Percentiles rank a stretch among this genome's conserved stretches.
phyloP scores from a whole-genome alignment of 1,140 invertebrate genomes.

The Steinernema feltiae region DNA sequence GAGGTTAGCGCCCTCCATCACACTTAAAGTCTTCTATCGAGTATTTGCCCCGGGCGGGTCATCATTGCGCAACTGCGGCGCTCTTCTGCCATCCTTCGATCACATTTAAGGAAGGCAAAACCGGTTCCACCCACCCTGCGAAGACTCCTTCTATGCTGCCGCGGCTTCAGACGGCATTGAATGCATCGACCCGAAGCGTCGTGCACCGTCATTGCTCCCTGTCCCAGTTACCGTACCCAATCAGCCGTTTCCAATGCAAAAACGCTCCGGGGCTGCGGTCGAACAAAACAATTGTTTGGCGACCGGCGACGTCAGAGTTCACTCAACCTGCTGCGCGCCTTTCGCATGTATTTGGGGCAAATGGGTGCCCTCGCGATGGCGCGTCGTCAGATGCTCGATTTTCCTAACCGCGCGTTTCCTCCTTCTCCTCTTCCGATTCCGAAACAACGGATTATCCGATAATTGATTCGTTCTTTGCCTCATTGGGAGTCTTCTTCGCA shows the following conservation, averaged over 20 bases:
- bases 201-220: neutral
- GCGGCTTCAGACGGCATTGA: neutral
- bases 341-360: neutral
- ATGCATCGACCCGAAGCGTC: neutral
- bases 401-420: neutral
- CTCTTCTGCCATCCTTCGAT: neutral
- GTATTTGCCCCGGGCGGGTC: neutral
- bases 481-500: no score
- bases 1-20: neutral
- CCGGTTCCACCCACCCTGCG: neutral
- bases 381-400: neutral
- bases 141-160: neutral
- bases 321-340: neutral
- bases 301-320: neutral
- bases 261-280: neutral
- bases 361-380: neutral
- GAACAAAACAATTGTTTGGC: neutral
- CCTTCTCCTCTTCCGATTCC: neutral
- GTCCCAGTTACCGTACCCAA: slow-evolving; percentile 8
- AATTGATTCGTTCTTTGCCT: no score
- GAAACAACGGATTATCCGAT: no score
- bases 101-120: neutral
- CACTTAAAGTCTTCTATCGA: neutral
- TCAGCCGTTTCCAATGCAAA: neutral
- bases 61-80: neutral